Conservation (phyloP, 1,140 invertebrate genomes). For the Drosophila cardini region DNA sequence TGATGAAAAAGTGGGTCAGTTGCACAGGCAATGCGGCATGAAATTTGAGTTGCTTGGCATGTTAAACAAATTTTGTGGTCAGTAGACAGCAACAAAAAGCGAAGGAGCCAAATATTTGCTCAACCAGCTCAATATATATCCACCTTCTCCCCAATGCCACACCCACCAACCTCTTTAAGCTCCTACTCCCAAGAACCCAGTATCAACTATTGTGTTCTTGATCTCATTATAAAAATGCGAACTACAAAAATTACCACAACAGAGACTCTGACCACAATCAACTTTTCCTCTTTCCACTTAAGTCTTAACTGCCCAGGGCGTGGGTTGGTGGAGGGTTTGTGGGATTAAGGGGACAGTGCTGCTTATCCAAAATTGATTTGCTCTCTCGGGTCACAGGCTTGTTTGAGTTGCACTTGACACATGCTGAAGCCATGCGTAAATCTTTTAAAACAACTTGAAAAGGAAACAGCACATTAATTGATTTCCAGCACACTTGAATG, state of each 20-base stretch:
- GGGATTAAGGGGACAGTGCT: slow-evolving; percentile 10
- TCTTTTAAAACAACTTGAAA: slow-evolving; percentile 67
- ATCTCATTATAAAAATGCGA: slow-evolving; percentile 74
- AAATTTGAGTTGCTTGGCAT: slow-evolving; percentile 67
- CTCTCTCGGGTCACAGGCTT: slow-evolving; percentile 55
- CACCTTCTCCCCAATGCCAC: neutral
- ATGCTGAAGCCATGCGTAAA: slow-evolving; percentile 75
- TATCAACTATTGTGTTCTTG: slow-evolving; percentile 56
- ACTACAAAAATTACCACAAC: slow-evolving; percentile 48
- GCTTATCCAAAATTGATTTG: slow-evolving; percentile 66
- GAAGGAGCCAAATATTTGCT: slow-evolving; percentile 71
- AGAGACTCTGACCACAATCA: slow-evolving; percentile 5
- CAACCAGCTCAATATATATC: slow-evolving; percentile 56
- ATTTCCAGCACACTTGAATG: slow-evolving; percentile 70
- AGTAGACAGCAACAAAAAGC: slow-evolving; percentile 60
- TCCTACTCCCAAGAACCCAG: neutral
- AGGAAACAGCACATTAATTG: slow-evolving; percentile 70
- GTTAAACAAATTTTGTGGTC: slow-evolving; percentile 75
- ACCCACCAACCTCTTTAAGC: neutral
- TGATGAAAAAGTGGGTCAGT: slow-evolving; percentile 47
- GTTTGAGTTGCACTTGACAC: slow-evolving; percentile 79
- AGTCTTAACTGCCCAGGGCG: neutral
- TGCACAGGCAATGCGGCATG: slow-evolving; percentile 73
- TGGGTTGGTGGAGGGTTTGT: neutral
- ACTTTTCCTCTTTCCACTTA: neutral